Base-by-base conservation (phyloP, 2,888 invertebrate species). In the Hydriomena furcata region DNA sequence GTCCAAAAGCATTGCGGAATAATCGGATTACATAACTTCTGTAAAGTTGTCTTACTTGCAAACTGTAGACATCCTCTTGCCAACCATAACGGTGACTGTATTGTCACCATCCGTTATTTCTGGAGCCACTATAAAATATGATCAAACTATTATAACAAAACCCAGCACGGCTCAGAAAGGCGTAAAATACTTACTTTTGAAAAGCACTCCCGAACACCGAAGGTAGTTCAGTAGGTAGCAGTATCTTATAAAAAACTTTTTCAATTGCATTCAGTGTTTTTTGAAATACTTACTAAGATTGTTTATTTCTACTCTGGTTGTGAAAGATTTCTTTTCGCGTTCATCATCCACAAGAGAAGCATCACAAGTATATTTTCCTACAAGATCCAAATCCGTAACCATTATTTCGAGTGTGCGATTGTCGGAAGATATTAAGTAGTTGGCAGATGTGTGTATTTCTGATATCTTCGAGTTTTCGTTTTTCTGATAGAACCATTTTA, bases 341-440 rank as follows among this genome's bases (percentile, higher is more conserved):
- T 31, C 32, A 21, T 60, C 50, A 12, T 40, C 24, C 12, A 21
- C 27, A 7, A 61, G 46, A 6, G 37, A 37, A 2, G 43, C 60
- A 41, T 40, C 45, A 21, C 60, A 61, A 2, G 40, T 55, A 6
- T 58, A 61, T 38, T 31, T 51, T 27, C 56, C 60, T 21, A 38
- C 38, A 12, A 37, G 30, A 2, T 43, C 46, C 21, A 56, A 27
- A 32, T 50, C 42, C 17, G 45, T 36, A 2, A 45, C 48, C 1
- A 13, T 11, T 1, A 57, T 48, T 6, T 11, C 8, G 36, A 61
- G 50, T 4, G 8, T 28, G 1, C 28, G 32, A 30, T 10, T 35
- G 8, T 53, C 34, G 4, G 34, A 1, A n/a, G 38, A 43, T 48
- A 57, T 34, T 6, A 1, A 8, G 20, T 42, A 45, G 12, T 42